Base-by-base conservation (phyloP, 2,888 invertebrate genomes). In the Pachymerium ferrugineum region DNA sequence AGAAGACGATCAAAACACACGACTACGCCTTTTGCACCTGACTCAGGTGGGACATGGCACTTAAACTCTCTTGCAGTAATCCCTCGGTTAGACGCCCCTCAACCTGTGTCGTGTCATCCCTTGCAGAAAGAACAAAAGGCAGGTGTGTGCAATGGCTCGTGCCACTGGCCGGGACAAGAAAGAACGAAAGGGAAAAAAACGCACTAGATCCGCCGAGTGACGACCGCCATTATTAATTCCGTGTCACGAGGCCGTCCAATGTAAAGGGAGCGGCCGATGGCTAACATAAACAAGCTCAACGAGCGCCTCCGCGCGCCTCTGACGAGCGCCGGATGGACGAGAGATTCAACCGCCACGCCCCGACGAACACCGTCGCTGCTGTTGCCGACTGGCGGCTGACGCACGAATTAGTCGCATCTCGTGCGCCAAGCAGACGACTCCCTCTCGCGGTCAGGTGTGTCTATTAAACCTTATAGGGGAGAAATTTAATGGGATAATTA, bases 261-360 rank as follows among this genome's bases (percentile, higher is more conserved):
- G 47, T 54, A 19, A 19, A 54, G 47, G 47, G 47, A 54, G 47
- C 47, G 47, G 47, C 47, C 47, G 47, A 54, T 54, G 47, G 19
- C n/a, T n/a, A 22, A 54, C 47, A 54, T 54, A 54, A 54, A 54
- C 47, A 54, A 54, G 47, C 47, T 19, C 47, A 54, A 54, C 47
- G 47, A 54, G 47, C 47, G 47, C 47, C 47, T 54, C 47, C 47
- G 47, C 47, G 47, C 47, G 47, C 47, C 47, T 54, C 19, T 22
- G 22, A 54, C 47, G 47, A 54, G 19, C 47, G 47, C 47, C 47
- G 47, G 47, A 54, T 54, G 47, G 19, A 22, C 47, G 47, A 54
- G 19, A 19, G 47, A 54, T 3, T 54, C 47, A 19, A 54, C 47
- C 47, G 16, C 19, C 47, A 54, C 47, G 47, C 47, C 22, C 47